Evolutionary conservation across 1,140 invertebrate genomes (phyloP).

Genomic region (Lordiphosa clarofinis): DNA sequence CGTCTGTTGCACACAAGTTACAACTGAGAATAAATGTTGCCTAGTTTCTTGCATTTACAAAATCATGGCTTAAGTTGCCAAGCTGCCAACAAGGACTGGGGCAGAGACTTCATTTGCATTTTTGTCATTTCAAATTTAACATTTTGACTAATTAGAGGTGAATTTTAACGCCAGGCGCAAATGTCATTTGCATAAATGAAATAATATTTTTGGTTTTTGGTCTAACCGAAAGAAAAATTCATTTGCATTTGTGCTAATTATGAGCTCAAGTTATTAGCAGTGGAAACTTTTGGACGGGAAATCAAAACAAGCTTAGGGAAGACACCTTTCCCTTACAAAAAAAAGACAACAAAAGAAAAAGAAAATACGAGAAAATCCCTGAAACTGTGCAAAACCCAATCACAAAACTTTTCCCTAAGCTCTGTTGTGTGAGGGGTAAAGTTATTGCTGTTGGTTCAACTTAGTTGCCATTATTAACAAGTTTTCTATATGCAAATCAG

Average conservation of each 20-base stretch:
- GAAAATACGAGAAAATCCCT: too few species aligned
- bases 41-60: slow-evolving; percentile 21
- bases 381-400: slow-evolving; percentile 61
- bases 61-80: slow-evolving; percentile 23
- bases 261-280: slow-evolving; percentile 56
- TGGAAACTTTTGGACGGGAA: slow-evolving; percentile 45
- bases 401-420: slow-evolving; percentile 66
- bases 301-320: slow-evolving; percentile 55
- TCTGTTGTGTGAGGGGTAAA: too few species aligned
- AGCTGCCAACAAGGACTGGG: too few species aligned
- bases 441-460: slow-evolving; percentile 24
- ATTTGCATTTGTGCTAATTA: slow-evolving; percentile 58
- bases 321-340: slow-evolving; percentile 34
- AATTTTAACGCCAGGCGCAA: slow-evolving; percentile 29
- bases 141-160: slow-evolving; percentile 57
- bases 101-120: slow-evolving; percentile 45
- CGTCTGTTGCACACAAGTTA: too few species aligned
- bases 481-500: slow-evolving; percentile 68
- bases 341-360: not conserved
- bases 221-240: slow-evolving; percentile 19
- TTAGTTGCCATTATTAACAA: slow-evolving; percentile 60
- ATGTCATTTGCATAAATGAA: slow-evolving; percentile 60
- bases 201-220: slow-evolving; percentile 12
- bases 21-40: not conserved
- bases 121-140: slow-evolving; percentile 36